Evolutionary conservation across 2,113 vertebrate genomes (phyloP).

Genomic region (Pogonocichla stellata): DNA sequence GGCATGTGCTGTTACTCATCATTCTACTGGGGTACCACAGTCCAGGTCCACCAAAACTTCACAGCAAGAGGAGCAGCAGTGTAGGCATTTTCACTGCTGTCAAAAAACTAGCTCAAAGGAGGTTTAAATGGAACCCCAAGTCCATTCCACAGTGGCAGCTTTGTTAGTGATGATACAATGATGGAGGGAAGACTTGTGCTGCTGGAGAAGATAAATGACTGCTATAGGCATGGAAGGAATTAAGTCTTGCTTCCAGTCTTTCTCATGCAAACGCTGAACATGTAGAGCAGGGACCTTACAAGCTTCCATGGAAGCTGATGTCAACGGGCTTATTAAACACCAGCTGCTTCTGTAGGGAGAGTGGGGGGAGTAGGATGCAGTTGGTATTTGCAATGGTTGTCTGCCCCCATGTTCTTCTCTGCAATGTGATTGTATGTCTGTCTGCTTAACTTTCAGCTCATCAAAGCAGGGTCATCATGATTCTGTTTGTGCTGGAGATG

Average conservation of each 20-base stretch:
- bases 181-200: background rate
- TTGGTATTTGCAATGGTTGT: background rate
- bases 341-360: background rate
- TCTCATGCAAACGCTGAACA: background rate
- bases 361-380: background rate
- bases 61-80: background rate
- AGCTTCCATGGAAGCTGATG: background rate
- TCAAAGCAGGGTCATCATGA: conserved; percentile 89
- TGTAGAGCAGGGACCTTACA: background rate
- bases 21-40: background rate
- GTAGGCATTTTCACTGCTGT: background rate
- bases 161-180: background rate
- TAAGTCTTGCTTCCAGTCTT: background rate
- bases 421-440: background rate
- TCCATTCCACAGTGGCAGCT: background rate
- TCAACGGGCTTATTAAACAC: background rate
- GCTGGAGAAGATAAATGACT: background rate
- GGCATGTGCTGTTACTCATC: background rate
- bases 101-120: background rate
- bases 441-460: conserved; percentile 81
- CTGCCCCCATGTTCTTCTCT: background rate
- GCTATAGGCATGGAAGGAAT: background rate
- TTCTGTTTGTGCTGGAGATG: conserved; percentile 96
- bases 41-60: background rate
- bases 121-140: background rate